These are phyloP conservation scores for Linyphia triangularis DNA, from an alignment of 2,888 invertebrate species.

Conservation along the genomic window DNA sequence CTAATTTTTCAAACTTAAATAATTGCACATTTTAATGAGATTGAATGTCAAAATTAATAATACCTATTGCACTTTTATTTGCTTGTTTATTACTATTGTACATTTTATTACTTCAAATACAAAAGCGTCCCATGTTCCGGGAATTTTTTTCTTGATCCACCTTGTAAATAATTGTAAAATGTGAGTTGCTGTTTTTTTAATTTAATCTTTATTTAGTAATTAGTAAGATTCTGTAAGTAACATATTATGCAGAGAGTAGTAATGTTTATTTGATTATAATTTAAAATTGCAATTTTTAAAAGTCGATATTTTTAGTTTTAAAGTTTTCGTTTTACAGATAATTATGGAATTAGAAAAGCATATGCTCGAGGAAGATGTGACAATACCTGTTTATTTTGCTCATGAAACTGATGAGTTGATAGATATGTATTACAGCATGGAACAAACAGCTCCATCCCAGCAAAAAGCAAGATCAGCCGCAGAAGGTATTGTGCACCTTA, in stretches of 20 bases:
- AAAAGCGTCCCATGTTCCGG: no score
- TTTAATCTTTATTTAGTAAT: no score
- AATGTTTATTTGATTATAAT: not conserved
- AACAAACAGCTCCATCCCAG: slow-evolving; percentile 81
- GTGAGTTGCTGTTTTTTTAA: no score
- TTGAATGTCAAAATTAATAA: no score
- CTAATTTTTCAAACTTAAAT: slow-evolving; percentile 77
- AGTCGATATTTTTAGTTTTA: slow-evolving; percentile 79
- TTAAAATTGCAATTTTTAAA: not conserved
- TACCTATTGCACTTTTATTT: no score
- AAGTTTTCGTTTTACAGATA: slow-evolving; percentile 81
- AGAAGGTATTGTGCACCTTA: slow-evolving; percentile 60
- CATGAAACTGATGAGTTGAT: slow-evolving; percentile 87
- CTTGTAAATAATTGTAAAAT: no score
- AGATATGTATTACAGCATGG: slow-evolving; percentile 87
- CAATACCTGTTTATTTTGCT: slow-evolving; percentile 93
- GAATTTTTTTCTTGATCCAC: no score
- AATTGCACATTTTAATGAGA: no score
- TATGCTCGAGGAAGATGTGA: slow-evolving; percentile 88
- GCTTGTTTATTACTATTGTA: no score
- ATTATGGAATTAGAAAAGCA: slow-evolving; percentile 89
- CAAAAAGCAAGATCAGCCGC: slow-evolving; percentile 57
- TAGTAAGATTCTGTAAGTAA: no score
- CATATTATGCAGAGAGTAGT: no score
- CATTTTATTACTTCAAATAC: no score